Evolutionary conservation across 2,888 invertebrate genomes (phyloP), one percentile per base, ranked within the genome.

Genomic region (Pilophorus perplexus): DNA sequence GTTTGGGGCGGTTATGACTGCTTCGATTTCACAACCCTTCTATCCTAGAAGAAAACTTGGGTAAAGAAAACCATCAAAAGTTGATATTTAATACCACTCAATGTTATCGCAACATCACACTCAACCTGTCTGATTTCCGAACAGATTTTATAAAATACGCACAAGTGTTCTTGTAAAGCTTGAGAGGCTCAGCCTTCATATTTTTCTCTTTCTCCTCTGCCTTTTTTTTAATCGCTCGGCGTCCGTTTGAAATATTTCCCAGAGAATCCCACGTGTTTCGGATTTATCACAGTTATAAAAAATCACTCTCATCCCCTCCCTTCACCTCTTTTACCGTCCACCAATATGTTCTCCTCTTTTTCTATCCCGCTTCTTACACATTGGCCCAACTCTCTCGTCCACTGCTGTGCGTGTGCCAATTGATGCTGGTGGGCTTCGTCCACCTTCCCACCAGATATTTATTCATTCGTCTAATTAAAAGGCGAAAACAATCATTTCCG

Each of bases 281-380:
- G 55, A 55, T 55, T 55, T 55, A 55, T 55, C 55, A 55, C 55
- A 55, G 55, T 16, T 55, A 37, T 55, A 55, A 55, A 55, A 55
- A 55, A 38, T 10, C 22, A n/a, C 38, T n/a, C 37, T 16, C 37
- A 20, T n/a, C 38, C 38, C 6, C 55, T 37, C 8, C 37, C 4
- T 12, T 25, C 23, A n/a, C n/a, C n/a, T n/a, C n/a, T n/a, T n/a
- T 12, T 8, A 14, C 40, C 40, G n/a, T 40, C 3, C 4, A 69
- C 69, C 68, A 68, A 70, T 68, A 68, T 64, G 65, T 60, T 69
- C 70, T 69, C 5, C 65, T 38, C 66, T 54, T 65, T 59, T 64
- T 46, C 50, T 62, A 69, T 66, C 68, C 67, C 64, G 67, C 60
- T 37, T 50, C 50, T 48, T 37, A 37, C 38, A 28, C 46, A 5